These are phyloP conservation scores for Oscheius sp. DNA, from an alignment of 2,888 invertebrate species.

Conservation along the genomic window DNA sequence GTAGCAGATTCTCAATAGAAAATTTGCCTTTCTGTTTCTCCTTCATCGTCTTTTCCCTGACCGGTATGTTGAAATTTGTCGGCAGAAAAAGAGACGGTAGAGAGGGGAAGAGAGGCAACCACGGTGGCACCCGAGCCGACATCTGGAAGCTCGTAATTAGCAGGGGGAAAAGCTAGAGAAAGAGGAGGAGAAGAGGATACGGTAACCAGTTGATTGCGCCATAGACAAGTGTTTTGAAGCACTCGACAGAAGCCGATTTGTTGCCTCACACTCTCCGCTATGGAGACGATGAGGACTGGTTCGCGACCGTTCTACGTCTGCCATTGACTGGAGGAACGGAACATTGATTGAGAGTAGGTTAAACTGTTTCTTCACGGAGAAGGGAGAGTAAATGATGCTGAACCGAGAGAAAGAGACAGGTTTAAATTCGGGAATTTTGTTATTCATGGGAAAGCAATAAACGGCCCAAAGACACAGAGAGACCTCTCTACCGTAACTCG, in stretches of 20 bases:
- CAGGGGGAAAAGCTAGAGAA: conserved; percentile 1
- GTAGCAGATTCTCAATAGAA: conserved; percentile 27
- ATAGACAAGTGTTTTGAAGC: conserved; percentile 35
- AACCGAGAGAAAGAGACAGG: neutral
- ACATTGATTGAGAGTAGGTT: conserved; percentile 15
- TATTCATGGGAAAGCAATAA: neutral
- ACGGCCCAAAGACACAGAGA: neutral
- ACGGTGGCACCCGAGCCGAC: conserved; percentile 34
- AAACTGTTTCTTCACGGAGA: neutral
- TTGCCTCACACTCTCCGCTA: conserved; percentile 20
- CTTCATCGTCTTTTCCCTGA: neutral
- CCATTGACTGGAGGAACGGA: conserved; percentile 2
- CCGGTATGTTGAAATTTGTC: neutral
- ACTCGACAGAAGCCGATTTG: conserved; percentile 34
- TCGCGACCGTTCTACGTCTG: conserved; percentile 11
- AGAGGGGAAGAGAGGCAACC: conserved; percentile 36
- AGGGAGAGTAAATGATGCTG: neutral
- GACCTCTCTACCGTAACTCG: neutral
- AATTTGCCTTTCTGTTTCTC: conserved; percentile 11
- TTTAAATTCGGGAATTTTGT: neutral
- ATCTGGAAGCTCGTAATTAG: conserved; percentile 4
- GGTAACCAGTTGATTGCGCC: conserved; percentile 34
- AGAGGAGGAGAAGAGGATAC: conserved; percentile 15
- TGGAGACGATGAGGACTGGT: conserved; percentile 26
- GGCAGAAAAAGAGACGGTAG: conserved; percentile 33